Evolutionary conservation across 2,113 vertebrate species (phyloP).

Genomic region (Sturnus vulgaris): DNA sequence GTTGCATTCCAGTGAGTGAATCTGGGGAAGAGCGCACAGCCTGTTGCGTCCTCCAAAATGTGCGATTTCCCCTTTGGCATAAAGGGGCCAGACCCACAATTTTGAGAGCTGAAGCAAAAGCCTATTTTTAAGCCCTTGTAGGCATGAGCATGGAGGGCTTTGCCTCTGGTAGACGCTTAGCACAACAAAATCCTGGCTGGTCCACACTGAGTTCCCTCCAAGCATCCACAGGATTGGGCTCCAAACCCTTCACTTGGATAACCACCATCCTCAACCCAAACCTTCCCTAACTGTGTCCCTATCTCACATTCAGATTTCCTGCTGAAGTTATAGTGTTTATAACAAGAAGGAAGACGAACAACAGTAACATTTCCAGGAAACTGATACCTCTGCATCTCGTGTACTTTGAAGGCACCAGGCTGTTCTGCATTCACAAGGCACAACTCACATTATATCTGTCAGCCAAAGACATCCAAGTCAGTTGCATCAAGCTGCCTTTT

Average conservation of each 20-base stretch:
- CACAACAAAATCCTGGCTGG: neutral
- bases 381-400: neutral
- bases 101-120: neutral
- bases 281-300: neutral
- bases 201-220: accelerated
- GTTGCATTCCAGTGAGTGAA: neutral
- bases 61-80: neutral
- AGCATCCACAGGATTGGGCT: neutral
- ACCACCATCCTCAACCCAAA: neutral
- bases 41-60: neutral
- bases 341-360: neutral
- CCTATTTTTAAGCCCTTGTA: neutral
- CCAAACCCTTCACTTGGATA: neutral
- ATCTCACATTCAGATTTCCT: neutral
- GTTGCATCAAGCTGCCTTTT: neutral
- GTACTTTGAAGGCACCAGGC: neutral
- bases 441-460: neutral
- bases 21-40: neutral
- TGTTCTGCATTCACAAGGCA: neutral
- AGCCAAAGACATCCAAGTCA: neutral
- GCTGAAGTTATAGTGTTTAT: neutral
- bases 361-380: neutral
- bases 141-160: neutral
- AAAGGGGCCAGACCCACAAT: accelerated
- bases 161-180: neutral